Evolutionary conservation across 1,140 invertebrate genomes (phyloP), one percentile per base, ranked within the genome.

Genomic region (Heliconius nattereri): DNA sequence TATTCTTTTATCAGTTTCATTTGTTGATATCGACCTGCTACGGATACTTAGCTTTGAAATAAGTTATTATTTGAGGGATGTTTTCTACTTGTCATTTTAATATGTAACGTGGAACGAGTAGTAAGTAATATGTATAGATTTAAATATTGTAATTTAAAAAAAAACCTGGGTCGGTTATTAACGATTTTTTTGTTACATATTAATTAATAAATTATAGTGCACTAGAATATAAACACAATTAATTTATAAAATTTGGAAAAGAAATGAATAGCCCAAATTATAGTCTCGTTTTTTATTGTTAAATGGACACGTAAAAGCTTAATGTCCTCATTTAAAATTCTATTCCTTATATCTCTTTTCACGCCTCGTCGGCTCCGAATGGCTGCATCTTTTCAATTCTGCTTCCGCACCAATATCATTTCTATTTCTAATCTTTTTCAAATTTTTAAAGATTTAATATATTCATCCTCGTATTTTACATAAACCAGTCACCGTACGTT

Each of bases 321-420:
- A 77, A 77, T 77, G 76, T 49, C 45, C 76, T 77, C 76, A 77
- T 77, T 77, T 77, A 77, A 77, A 72, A 77, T 77, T 77, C 76
- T 54, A 77, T 77, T 77, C 76, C 76, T 77, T 77, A 76, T 77
- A 77, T 77, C 76, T 77, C 76, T 77, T 77, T 23, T 77, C 76
- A 77, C 76, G 76, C 37, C 76, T 77, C 76, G 76, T 77, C 75
- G 70, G 76, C 49, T 70, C 29, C 45, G 45, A 77, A 72, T 71
- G 70, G 76, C 76, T 77, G 76, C 70, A 77, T 71, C 76, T 72
- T 77, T 77, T 77, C 76, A 77, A 77, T 72, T 77, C 76, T 37
- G 23, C 66, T 77, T 52, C 70, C 76, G 26, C 52, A 71, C 70
- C 29, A 72, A 77, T 72, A 77, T 77, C 40, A 77, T 77, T 77